Conservation (phyloP, 1,140 invertebrate genomes). For the Aricia agestis region DNA sequence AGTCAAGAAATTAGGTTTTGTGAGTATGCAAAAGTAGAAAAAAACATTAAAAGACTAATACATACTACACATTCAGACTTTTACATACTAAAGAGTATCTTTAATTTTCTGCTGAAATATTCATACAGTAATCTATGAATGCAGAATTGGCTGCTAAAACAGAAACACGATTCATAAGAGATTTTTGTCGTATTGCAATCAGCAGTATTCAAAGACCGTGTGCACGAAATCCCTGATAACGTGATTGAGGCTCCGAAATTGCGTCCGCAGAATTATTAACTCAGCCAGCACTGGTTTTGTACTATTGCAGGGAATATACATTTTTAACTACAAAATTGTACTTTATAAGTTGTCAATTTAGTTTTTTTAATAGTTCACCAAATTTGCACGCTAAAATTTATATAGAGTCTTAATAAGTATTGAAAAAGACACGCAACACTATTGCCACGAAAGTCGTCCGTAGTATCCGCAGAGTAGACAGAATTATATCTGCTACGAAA, state of each 20-base stretch:
- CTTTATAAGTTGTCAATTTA: not conserved
- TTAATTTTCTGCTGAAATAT: not conserved
- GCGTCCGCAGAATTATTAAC: not conserved
- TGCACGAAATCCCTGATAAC: not conserved
- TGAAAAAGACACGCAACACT: too few species aligned
- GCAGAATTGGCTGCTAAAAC: not conserved
- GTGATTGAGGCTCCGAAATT: not conserved
- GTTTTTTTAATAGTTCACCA: not conserved
- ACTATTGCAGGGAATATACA: not conserved
- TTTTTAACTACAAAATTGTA: not conserved
- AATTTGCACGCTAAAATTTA: too few species aligned
- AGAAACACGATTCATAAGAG: not conserved
- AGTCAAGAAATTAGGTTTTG: too few species aligned
- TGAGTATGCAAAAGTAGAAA: too few species aligned
- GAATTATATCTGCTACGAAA: too few species aligned
- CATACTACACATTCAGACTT: too few species aligned
- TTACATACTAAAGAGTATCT: too few species aligned
- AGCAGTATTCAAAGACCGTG: not conserved
- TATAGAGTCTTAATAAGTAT: too few species aligned
- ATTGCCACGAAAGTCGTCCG: too few species aligned
- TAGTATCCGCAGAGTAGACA: too few species aligned
- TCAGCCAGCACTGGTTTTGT: not conserved
- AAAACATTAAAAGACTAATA: too few species aligned
- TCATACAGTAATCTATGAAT: not conserved
- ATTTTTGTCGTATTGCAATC: conserved; percentile 1